Percentiles rank a stretch among this genome's conserved stretches.
These are phyloP conservation scores for Phainopepla nitens DNA, from an alignment of 2,113 vertebrate species.

Conservation along the genomic window DNA sequence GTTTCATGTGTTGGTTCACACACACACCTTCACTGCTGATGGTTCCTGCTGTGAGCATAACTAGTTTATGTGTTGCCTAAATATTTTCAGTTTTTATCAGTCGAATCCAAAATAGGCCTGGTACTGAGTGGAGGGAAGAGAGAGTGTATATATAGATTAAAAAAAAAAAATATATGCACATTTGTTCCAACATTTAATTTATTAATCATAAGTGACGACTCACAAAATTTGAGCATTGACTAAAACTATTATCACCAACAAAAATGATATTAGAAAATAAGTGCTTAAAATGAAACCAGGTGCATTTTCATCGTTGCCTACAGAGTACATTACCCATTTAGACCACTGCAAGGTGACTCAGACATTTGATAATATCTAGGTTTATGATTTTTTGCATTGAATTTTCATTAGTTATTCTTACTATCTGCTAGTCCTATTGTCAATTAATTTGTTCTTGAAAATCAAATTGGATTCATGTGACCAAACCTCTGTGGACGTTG, in stretches of 20 bases:
- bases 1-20: background rate
- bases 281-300: background rate
- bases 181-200: background rate
- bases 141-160: fast-evolving
- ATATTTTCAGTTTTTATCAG: background rate
- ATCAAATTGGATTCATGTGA: background rate
- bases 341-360: background rate
- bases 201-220: background rate
- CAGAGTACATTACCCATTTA: background rate
- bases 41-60: background rate
- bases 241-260: background rate
- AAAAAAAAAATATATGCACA: background rate
- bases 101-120: background rate
- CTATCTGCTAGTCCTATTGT: background rate
- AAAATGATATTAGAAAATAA: background rate
- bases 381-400: background rate
- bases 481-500: background rate
- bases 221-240: background rate
- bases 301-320: background rate
- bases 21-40: background rate
- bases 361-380: background rate
- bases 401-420: background rate
- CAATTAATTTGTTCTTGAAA: background rate
- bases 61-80: background rate
- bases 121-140: fast-evolving